Evolutionary conservation across 2,888 invertebrate genomes (phyloP).

Genomic region (Ectemnius cavifrons): DNA sequence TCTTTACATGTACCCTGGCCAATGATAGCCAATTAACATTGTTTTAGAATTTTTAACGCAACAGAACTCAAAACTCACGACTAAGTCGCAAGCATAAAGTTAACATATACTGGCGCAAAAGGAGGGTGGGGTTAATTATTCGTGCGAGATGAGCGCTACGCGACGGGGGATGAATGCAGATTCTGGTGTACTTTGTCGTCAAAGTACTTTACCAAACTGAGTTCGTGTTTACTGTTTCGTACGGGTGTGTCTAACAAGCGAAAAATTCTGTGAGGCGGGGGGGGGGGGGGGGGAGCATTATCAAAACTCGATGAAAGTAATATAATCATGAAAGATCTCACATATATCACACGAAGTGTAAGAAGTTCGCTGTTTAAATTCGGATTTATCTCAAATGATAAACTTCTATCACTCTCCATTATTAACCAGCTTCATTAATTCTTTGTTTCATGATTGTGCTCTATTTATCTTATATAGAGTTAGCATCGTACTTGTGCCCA

Average conservation of each 20-base stretch:
- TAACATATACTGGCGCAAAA: constrained; percentile 53
- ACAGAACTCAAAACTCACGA: constrained; percentile 26
- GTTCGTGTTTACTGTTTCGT: too few relatives aligned
- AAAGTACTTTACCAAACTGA: too few relatives aligned
- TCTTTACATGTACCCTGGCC: too few relatives aligned
- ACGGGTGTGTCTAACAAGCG: too few relatives aligned
- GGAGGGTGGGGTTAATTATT: constrained; percentile 36
- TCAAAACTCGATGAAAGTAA: constrained; percentile 30
- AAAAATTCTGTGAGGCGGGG: too few relatives aligned
- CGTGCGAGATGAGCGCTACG: constrained; percentile 32
- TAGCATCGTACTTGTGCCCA: too few relatives aligned
- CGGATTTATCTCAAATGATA: constrained; percentile 37
- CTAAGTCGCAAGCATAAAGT: constrained; percentile 36
- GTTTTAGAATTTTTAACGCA: too few relatives aligned
- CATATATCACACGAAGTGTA: constrained; percentile 20
- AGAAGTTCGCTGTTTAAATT: constrained; percentile 41
- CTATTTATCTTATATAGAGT: not conserved
- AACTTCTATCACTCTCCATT: constrained; percentile 1
- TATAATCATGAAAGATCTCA: constrained; percentile 34
- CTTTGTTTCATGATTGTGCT: not conserved
- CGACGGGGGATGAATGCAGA: too few relatives aligned
- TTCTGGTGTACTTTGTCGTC: too few relatives aligned
- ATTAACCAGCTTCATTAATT: not conserved
- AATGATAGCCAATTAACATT: too few relatives aligned
- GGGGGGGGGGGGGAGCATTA: too few relatives aligned